phyloP scores from a whole-genome alignment of 2,113 vertebrate genomes.

The Melanerpes aurifrons region DNA sequence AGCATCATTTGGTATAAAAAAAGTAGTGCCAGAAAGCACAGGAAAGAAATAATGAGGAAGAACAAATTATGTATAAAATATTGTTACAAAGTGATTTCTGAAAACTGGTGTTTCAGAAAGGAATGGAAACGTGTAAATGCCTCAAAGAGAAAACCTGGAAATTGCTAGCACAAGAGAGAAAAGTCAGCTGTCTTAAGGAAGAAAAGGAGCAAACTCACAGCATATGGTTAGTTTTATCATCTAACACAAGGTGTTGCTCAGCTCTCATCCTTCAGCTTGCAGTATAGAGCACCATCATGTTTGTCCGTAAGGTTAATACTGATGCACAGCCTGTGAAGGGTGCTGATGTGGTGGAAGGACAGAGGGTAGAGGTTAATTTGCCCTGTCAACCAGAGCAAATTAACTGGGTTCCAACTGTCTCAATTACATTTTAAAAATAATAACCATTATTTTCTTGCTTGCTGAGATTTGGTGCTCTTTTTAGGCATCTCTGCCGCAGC shows the following conservation, averaged over 20 bases:
- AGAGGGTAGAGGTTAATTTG: neutral
- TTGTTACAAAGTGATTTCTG: neutral
- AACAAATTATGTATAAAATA: neutral
- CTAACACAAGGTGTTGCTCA: conserved; percentile 47
- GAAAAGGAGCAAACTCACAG: neutral
- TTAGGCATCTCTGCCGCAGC: neutral
- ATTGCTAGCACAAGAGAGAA: neutral
- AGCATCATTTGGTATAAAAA: neutral
- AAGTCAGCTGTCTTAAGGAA: neutral
- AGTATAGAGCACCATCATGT: neutral
- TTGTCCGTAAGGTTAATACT: neutral
- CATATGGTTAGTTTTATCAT: conserved; percentile 16
- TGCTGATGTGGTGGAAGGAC: neutral
- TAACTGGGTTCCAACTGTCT: neutral
- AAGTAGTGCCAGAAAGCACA: neutral
- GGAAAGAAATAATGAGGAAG: neutral
- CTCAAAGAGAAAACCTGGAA: neutral
- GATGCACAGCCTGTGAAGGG: neutral
- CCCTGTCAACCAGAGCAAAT: neutral
- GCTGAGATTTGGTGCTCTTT: neutral
- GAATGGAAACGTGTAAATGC: neutral
- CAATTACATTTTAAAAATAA: neutral
- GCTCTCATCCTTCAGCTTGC: conserved; percentile 10
- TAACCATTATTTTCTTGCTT: neutral
- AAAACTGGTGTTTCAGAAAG: neutral